Conservation (phyloP, 2,113 vertebrate species). For the Cavia aperea region DNA sequence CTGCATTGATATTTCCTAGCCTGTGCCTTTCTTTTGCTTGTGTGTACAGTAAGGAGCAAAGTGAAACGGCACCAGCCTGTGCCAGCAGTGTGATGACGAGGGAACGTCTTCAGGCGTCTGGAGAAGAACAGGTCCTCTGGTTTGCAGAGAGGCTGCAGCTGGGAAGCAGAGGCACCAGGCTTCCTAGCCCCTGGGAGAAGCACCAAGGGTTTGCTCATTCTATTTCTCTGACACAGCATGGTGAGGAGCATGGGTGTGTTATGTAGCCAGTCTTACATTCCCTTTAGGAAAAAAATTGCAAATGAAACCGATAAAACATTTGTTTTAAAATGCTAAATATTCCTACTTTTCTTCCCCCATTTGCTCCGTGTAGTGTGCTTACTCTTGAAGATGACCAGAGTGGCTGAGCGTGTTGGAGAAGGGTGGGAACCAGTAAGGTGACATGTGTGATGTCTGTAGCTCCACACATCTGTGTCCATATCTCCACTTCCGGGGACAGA, state of each 20-base stretch:
- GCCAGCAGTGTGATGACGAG: background rate
- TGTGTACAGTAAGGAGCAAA: background rate
- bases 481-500: background rate
- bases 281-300: background rate
- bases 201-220: background rate
- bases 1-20: background rate
- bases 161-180: background rate
- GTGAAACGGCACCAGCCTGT: accelerated
- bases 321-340: background rate
- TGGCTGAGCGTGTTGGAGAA: background rate
- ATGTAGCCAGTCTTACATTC: background rate
- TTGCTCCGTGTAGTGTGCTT: background rate
- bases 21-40: accelerated
- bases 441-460: background rate
- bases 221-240: background rate
- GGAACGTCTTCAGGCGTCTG: background rate
- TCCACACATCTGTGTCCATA: background rate
- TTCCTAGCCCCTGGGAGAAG: background rate
- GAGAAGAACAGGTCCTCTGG: background rate
- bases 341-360: background rate
- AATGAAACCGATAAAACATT: background rate
- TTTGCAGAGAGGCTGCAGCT: conserved; percentile 12
- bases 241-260: background rate
- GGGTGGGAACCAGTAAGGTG: background rate
- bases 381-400: background rate